A percentile compares a stretch with the other conserved stretches of the same genome.
Conservation (phyloP, 2,113 vertebrate genomes). For the Neodontobutis hainanensis region DNA sequence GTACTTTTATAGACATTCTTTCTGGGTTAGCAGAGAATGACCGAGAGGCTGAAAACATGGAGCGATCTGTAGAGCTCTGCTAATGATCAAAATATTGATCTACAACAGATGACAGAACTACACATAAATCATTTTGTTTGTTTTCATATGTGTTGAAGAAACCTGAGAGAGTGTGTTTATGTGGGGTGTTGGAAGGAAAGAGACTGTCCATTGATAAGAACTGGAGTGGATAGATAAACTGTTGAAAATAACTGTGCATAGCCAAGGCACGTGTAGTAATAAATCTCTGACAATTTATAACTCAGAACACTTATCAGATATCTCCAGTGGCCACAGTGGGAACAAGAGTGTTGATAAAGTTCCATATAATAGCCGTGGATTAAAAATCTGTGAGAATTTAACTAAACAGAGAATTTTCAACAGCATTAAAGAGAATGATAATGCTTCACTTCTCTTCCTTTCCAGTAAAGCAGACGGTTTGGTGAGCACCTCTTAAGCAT, state of each 20-base stretch:
- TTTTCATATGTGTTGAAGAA: slow-evolving; percentile 32
- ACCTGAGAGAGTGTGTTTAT: slow-evolving; percentile 32
- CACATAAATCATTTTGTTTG: slow-evolving; percentile 11
- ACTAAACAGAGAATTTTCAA: no score
- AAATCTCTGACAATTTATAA: slow-evolving; percentile 41
- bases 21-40: no score
- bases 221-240: slow-evolving; percentile 28
- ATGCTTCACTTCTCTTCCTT: no score
- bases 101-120: slow-evolving; percentile 6
- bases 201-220: slow-evolving; percentile 37
- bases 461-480: slow-evolving; percentile 19
- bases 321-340: not conserved
- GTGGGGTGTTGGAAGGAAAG: slow-evolving; percentile 35
- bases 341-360: no score
- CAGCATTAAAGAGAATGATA: no score
- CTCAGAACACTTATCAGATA: slow-evolving; percentile 8
- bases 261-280: slow-evolving; percentile 24
- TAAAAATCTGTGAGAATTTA: no score
- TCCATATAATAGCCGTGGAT: no score
- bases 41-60: no score
- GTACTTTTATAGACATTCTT: no score
- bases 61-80: not conserved
- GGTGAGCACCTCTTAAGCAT: slow-evolving; percentile 47
- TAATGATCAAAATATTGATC: not conserved
- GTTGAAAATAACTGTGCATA: slow-evolving; percentile 38